Evolutionary conservation across 2,113 vertebrate genomes (phyloP).

Genomic region (Xiphophorus maculatus): DNA sequence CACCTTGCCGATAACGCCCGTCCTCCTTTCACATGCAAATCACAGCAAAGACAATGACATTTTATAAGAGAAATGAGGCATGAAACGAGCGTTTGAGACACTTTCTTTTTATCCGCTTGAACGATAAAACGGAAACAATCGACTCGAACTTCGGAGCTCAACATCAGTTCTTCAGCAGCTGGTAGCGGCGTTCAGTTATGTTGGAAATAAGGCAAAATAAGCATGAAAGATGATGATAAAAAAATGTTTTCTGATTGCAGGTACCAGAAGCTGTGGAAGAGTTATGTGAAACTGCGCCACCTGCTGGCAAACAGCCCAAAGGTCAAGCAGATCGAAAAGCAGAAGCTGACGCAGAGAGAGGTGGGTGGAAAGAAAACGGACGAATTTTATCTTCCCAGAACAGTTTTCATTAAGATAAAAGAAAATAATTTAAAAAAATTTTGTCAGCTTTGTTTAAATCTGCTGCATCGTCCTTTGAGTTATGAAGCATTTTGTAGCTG

Average conservation of each 20-base stretch:
- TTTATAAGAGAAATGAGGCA: constrained; percentile 36
- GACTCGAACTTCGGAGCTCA: neutral
- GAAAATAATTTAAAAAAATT: too few relatives aligned
- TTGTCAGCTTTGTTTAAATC: too few relatives aligned
- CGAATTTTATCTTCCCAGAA: neutral
- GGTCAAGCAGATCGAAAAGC: constrained; percentile 98
- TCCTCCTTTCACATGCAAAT: constrained; percentile 71
- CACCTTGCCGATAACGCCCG: constrained; percentile 73
- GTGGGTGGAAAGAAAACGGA: constrained; percentile 66
- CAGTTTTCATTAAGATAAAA: too few relatives aligned
- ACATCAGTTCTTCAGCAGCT: too few relatives aligned
- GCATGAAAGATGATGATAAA: constrained; percentile 58
- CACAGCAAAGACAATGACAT: constrained; percentile 54
- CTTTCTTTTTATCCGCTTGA: neutral
- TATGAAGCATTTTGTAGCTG: too few relatives aligned
- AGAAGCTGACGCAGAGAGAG: constrained; percentile 97
- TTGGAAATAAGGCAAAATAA: constrained; percentile 47
- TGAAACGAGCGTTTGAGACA: constrained; percentile 10
- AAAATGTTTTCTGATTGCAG: constrained; percentile 69
- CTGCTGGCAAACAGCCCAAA: constrained; percentile 98
- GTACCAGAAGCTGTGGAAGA: constrained; percentile 99
- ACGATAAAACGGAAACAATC: neutral
- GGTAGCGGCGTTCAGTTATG: constrained; percentile 59
- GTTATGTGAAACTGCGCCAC: constrained; percentile 97
- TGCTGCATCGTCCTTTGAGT: too few relatives aligned